These are phyloP conservation scores for Scylla paramamosain DNA, from an alignment of 1,140 invertebrate genomes.

Conservation along the genomic window DNA sequence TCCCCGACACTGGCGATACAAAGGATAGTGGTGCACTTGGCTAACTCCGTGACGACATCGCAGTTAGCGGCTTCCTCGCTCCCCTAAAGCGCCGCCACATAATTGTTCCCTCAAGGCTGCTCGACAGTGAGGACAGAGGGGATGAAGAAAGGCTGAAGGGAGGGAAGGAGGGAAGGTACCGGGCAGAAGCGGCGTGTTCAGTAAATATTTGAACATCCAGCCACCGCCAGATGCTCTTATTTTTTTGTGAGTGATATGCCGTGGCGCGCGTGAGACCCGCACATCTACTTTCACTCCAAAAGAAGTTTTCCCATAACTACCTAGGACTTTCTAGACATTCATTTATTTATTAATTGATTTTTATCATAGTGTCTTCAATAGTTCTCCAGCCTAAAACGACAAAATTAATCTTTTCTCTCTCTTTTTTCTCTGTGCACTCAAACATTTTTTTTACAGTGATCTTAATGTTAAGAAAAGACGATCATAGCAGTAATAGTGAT, in stretches of 20 bases:
- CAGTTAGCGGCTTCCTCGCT: neutral
- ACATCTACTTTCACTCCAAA: neutral
- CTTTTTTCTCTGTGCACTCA: no score
- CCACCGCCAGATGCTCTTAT: neutral
- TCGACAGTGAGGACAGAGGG: neutral
- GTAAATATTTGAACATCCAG: neutral
- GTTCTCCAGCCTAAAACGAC: no score
- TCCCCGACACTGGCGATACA: no score
- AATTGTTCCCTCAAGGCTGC: neutral
- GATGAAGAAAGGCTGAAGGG: neutral
- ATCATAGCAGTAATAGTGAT: no score
- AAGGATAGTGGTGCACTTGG: neutral
- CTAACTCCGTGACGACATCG: neutral
- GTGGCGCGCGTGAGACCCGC: neutral
- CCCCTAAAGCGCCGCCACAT: neutral
- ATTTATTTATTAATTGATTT: no score
- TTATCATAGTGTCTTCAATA: no score
- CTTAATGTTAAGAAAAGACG: no score
- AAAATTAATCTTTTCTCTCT: no score
- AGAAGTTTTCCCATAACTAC: no score
- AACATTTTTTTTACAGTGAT: no score
- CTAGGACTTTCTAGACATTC: no score
- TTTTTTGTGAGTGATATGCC: neutral
- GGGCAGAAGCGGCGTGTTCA: neutral
- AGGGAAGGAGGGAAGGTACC: constrained; percentile 31